These are phyloP conservation scores for Harmothoe impar DNA, from an alignment of 2,888 invertebrate species.

Conservation along the genomic window DNA sequence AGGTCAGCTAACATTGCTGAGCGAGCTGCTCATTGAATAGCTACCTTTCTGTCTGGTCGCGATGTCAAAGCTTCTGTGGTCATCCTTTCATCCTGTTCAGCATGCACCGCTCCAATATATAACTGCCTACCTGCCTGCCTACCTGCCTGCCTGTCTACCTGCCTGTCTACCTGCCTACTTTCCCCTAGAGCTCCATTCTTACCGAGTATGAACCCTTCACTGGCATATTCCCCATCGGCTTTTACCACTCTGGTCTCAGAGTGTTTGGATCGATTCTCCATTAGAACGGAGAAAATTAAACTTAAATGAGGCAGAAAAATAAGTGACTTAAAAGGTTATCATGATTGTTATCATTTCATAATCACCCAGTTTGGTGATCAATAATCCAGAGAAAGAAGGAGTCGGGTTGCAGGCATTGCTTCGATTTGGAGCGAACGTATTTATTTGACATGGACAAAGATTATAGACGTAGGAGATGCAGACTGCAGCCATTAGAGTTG, in stretches of 20 bases:
- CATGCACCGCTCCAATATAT: no score
- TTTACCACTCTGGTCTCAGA: background rate
- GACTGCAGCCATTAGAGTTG: background rate
- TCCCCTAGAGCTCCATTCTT: no score
- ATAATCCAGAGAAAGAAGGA: background rate
- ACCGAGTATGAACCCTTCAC: no score
- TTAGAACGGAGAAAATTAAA: constrained; percentile 10
- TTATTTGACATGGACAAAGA: background rate
- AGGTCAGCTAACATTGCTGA: background rate
- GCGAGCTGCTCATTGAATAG: background rate
- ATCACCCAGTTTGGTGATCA: constrained; percentile 31
- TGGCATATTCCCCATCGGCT: background rate
- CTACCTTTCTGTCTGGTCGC: background rate
- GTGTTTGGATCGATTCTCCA: background rate
- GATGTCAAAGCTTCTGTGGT: background rate
- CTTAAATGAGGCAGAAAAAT: background rate
- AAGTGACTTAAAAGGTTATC: background rate
- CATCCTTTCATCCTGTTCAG: no score
- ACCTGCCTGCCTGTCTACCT: background rate
- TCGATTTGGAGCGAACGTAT: background rate
- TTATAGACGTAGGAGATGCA: background rate
- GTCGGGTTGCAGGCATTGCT: background rate
- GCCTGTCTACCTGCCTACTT: background rate
- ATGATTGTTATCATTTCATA: constrained; percentile 26
- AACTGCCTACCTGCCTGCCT: no score